phyloP scores from a whole-genome alignment of 2,797 vertebrate species.

The Malurus leucopterus region DNA sequence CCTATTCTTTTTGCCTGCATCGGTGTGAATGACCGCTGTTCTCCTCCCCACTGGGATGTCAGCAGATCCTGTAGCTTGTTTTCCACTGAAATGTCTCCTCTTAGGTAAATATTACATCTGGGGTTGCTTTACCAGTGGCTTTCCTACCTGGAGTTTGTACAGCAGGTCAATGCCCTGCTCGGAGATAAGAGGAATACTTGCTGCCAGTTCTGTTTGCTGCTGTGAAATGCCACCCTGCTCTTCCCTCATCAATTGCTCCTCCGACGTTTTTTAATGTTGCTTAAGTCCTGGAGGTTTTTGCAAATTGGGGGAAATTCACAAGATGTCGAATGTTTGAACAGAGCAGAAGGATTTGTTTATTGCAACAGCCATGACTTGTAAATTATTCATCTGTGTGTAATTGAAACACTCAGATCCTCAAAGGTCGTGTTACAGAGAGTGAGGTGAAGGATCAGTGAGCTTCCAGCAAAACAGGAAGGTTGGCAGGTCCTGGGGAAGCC shows the following conservation, averaged over 20 bases:
- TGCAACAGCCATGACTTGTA: not conserved
- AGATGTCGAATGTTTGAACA: not conserved
- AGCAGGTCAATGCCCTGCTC: slow-evolving; percentile 28
- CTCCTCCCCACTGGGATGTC: slow-evolving; percentile 26
- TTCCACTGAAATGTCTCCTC: slow-evolving; percentile 48
- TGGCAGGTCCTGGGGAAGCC: not conserved
- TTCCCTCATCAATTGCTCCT: not conserved
- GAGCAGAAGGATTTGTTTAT: slow-evolving; percentile 4
- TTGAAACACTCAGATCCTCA: not conserved
- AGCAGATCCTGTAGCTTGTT: slow-evolving; percentile 59
- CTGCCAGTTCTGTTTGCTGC: slow-evolving; percentile 17
- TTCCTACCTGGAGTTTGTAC: slow-evolving; percentile 52
- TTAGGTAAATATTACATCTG: slow-evolving; percentile 65
- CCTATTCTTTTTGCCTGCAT: slow-evolving; percentile 1
- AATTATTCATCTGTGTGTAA: slow-evolving; percentile 50
- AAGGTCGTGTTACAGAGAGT: slow-evolving; percentile 21
- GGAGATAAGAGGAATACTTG: slow-evolving; percentile 46
- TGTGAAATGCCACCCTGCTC: not conserved
- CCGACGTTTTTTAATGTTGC: not conserved
- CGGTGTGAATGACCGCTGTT: slow-evolving; percentile 35
- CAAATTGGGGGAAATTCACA: not conserved
- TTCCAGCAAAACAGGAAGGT: slow-evolving; percentile 10
- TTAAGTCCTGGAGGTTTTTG: not conserved
- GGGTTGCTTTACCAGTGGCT: slow-evolving; percentile 44
- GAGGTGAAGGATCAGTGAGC: not conserved